Base-by-base conservation (phyloP, 2,797 vertebrate species). In the Alfaro cultratus region DNA sequence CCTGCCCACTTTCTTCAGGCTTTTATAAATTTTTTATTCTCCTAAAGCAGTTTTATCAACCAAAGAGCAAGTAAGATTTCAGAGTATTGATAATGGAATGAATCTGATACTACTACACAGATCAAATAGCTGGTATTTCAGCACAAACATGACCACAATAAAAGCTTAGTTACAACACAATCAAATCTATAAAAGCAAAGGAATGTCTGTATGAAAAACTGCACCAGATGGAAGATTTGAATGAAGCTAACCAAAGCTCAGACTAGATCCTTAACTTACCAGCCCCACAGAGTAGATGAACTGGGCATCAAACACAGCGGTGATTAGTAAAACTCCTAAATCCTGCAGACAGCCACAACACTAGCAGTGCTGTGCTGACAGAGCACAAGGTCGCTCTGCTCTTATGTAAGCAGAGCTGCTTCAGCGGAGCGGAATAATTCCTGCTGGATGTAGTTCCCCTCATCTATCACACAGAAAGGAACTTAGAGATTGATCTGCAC, bases 381-480 rank as follows among this genome's bases (percentile, higher is more conserved):
- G 89, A 76, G 82, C 87, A 88, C 91, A 92, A 91, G 89, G 89
- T 88, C 21, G 1, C 91, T 88, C 70, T 75, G 8, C 84, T 88
- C 88, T 94, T 94, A 94, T 81, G 86, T 93, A 95, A 93, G 80
- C 86, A 86, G 72, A 87, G 47, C 81, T 3, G 79, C 86, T 80
- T 76, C 82, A 86, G 86, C 81, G 72, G 75, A 85, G 75, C 57
- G 18, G 81, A 93, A 87, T 78, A 77, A 89, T 82, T 88, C 85
- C 85, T 83, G 84, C 85, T 77, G 75, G 89, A 88, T 29, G 26
- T 86, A 91, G 83, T 41, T 2, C 47, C 89, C 62, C 7, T 67
- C 88, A 82, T 77, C 68, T 5, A 9, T 45, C 39, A 80, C 36
- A 26, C 71, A 86, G 70, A 10, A 15, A 47, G 70, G 75, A 60